Percentiles rank a stretch among this genome's conserved stretches.
Evolutionary conservation across 53 echinoderm and acorn worm species (phyloP).

Genomic region (Mesocentrotus franciscanus): DNA sequence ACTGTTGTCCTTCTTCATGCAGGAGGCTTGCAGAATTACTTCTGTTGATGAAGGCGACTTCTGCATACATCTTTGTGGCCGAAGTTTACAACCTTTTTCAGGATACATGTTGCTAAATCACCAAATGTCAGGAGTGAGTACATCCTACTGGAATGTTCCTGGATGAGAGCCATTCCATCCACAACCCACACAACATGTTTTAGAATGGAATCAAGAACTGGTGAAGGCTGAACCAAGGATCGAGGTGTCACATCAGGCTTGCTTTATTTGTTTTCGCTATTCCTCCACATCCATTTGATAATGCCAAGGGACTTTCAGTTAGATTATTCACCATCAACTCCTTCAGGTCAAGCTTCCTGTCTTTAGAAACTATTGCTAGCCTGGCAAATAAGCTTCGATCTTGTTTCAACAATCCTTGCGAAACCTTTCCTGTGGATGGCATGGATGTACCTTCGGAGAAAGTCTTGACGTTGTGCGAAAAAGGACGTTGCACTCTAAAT

Average conservation of each 20-base stretch:
- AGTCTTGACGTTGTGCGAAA: no score
- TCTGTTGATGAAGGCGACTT: constrained; percentile 23
- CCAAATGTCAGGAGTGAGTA: constrained; percentile 2
- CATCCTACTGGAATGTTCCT: neutral
- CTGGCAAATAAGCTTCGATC: constrained; percentile 19
- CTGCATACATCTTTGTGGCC: neutral
- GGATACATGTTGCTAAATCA: constrained; percentile 7
- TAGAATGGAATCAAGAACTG: neutral
- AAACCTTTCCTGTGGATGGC: neutral
- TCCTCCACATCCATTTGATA: neutral
- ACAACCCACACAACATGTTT: neutral
- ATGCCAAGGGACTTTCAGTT: constrained; percentile 5
- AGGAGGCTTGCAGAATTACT: neutral
- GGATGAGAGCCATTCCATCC: constrained; percentile 35
- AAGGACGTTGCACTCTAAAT: no score
- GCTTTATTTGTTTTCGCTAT: constrained; percentile 21
- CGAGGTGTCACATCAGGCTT: constrained; percentile 20
- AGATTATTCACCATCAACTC: constrained; percentile 10
- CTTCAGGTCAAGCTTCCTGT: constrained; percentile 8
- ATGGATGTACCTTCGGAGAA: neutral
- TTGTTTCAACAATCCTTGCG: neutral
- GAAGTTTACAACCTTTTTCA: neutral
- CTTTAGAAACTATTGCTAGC: constrained; percentile 18
- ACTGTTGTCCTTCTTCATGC: constrained; percentile 25
- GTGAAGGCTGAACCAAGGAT: neutral